Base-by-base conservation (phyloP, 2,888 invertebrate genomes). In the Eristalis pertinax region DNA sequence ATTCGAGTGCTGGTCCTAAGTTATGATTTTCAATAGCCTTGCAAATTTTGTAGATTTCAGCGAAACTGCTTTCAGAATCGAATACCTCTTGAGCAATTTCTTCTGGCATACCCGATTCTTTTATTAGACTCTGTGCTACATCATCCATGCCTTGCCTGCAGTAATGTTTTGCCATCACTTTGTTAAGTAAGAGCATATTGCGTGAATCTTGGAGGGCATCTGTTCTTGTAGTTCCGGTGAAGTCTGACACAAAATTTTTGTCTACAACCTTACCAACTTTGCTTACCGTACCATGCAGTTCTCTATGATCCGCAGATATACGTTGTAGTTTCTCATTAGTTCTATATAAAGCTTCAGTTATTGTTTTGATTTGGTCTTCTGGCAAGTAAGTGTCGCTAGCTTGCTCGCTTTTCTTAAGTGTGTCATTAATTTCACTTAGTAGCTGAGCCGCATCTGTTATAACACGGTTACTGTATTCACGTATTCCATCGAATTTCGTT, bases 191-290 rank as follows among this genome's bases (percentile, higher is more conserved):
- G 90, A 95, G 94, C 68, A 95, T 93, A 90, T 96, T 96, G 0
- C 91, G 90, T 84, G 94, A 94, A 89, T 95, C 94, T 92, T 94
- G 94, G 0, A 97, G 95, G 89, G 97, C 97, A 85, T 98, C 98
- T 65, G 95, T 94, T 56, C 97, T 95, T 83, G 97, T 97, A 0
- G 98, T 97, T 1, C 97, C 96, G 0, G 96, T 96, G 93, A 98
- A 98, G 92, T 99, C 98, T 0, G 97, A 95, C 56, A 97, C 96
- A 91, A 99, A 99, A 93, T 98, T 98, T 90, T 98, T 95, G 92
- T 99, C 99, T 90, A 99, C 97, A 0, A 98, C 97, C 94, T 99
- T 99, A 70, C 99, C 99, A 68, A 99, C 98, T 94, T 98, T 97
- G 0, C 99, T 99, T 4, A 97, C 96, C 2, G 92, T 90, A 0